A percentile compares a stretch with the other conserved stretches of the same genome.
phyloP scores from a whole-genome alignment of 23 tunicate genomes.

The Styela clava region DNA sequence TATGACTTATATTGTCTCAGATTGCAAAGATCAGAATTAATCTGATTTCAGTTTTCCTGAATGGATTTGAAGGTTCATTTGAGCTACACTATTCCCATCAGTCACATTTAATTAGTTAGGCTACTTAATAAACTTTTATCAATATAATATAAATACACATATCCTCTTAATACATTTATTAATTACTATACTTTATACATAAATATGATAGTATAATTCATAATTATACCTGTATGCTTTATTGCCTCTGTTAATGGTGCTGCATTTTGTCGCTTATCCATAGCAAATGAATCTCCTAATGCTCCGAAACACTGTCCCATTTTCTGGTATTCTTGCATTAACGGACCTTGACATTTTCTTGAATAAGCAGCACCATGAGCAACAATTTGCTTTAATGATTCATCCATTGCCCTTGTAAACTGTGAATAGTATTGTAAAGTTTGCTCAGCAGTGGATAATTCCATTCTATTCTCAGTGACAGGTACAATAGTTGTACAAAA shows the following conservation, averaged over 20 bases:
- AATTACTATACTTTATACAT: no score
- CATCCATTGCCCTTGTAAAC: conserved; percentile 69
- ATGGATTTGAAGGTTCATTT: no score
- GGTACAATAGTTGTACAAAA: conserved; percentile 47
- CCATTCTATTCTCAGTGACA: conserved; percentile 25
- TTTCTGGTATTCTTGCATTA: conserved; percentile 68
- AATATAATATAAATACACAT: no score
- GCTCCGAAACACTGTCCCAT: conserved; percentile 53
- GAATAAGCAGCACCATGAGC: conserved; percentile 48
- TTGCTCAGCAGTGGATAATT: conserved; percentile 47
- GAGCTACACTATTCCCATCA: no score
- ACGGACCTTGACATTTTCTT: conserved; percentile 45
- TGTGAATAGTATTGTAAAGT: conserved; percentile 52
- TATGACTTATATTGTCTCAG: no score
- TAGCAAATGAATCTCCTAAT: conserved; percentile 46
- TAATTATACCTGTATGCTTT: conserved; percentile 71
- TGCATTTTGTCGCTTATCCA: conserved; percentile 42
- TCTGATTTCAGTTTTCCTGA: no score
- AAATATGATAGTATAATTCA: no score
- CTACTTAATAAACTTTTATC: no score
- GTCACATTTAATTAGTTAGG: no score
- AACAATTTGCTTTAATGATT: conserved; percentile 56
- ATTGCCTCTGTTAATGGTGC: conserved; percentile 58
- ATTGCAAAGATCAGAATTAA: no score
- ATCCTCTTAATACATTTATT: no score